Conservation (phyloP, 2,113 vertebrate genomes). For the Dunckerocampus dactyliophorus region DNA sequence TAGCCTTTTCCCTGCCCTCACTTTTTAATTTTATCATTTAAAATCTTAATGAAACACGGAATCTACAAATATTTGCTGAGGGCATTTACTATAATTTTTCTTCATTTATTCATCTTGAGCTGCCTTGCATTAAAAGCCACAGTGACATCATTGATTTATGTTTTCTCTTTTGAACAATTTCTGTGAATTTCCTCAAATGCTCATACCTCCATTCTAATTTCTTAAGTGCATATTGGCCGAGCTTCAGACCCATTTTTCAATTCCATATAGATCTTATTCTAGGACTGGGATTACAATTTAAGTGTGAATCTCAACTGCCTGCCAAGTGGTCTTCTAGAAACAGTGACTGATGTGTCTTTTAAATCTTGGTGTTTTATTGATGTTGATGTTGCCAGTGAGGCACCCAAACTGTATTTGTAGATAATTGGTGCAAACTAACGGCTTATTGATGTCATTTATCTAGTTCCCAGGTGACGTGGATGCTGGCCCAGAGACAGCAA, state of each 20-base stretch:
- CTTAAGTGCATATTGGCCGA: constrained; percentile 29
- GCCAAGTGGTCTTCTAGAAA: constrained; percentile 48
- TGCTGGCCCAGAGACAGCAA: constrained; percentile 97
- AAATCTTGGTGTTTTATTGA: constrained; percentile 1
- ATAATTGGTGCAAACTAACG: neutral
- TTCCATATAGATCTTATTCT: constrained; percentile 15
- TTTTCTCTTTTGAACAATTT: constrained; percentile 5
- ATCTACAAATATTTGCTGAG: too few relatives aligned
- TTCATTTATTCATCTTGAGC: neutral
- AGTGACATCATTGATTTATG: constrained; percentile 4
- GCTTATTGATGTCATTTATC: constrained; percentile 2
- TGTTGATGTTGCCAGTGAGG: constrained; percentile 28
- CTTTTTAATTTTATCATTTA: too few relatives aligned
- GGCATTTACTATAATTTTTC: too few relatives aligned
- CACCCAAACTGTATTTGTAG: constrained; percentile 9
- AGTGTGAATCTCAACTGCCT: constrained; percentile 16
- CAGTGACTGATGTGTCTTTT: constrained; percentile 40
- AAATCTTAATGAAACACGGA: too few relatives aligned
- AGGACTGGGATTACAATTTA: constrained; percentile 23
- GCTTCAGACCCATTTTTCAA: constrained; percentile 23
- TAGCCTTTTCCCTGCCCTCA: too few relatives aligned
- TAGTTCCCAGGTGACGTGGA: constrained; percentile 99
- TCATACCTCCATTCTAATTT: constrained; percentile 9
- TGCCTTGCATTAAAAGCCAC: neutral
- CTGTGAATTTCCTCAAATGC: constrained; percentile 13